Conservation (phyloP, 64 coral and sea anemone species). For the Anthopleura sola region DNA sequence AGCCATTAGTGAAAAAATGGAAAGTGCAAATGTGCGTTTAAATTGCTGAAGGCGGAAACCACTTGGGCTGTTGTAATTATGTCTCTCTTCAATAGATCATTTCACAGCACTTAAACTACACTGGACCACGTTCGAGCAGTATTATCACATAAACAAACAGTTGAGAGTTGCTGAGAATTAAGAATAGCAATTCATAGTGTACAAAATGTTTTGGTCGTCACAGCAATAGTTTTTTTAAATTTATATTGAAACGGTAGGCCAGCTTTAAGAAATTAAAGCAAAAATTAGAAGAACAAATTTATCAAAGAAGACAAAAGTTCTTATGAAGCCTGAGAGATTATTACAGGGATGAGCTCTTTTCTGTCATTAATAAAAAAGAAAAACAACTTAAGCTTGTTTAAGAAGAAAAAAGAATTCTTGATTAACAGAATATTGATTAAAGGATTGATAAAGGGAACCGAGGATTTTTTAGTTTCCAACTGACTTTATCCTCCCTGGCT, state of each 20-base stretch:
- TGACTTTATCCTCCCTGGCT: too few relatives aligned
- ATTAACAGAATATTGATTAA: not conserved
- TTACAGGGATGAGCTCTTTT: not conserved
- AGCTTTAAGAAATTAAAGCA: too few relatives aligned
- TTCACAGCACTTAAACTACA: not conserved
- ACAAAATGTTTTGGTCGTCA: too few relatives aligned
- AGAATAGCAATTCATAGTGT: too few relatives aligned
- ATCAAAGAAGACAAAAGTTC: not conserved
- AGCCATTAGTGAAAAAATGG: not conserved
- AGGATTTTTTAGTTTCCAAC: not conserved
- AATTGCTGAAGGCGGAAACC: not conserved
- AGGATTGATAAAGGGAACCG: not conserved
- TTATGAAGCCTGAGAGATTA: not conserved
- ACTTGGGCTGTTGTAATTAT: not conserved
- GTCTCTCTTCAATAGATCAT: not conserved
- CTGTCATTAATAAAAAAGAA: not conserved
- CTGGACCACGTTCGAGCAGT: too few relatives aligned
- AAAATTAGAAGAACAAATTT: not conserved
- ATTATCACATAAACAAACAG: too few relatives aligned
- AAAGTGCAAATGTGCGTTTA: not conserved
- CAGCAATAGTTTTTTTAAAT: too few relatives aligned
- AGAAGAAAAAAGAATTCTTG: too few relatives aligned
- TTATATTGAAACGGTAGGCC: too few relatives aligned
- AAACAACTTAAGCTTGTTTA: not conserved
- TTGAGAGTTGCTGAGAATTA: too few relatives aligned